Conservation (phyloP, 2,797 vertebrate genomes). For the Otolemur crassicaudatus region DNA sequence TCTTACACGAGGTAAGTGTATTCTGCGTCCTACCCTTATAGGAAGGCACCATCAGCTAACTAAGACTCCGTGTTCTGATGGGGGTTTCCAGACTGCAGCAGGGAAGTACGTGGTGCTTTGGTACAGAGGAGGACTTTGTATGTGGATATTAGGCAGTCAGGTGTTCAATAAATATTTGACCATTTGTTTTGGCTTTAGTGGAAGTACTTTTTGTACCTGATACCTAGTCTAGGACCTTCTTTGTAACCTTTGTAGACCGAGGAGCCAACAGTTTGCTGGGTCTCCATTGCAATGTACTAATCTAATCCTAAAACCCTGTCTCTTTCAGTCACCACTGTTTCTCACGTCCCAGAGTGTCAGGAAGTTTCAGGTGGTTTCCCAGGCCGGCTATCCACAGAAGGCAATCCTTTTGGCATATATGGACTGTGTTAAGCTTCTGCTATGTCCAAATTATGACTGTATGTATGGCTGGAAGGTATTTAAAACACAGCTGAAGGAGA, state of each 20-base stretch:
- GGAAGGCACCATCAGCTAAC: not conserved
- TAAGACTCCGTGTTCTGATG: not conserved
- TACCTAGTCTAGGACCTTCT: not conserved
- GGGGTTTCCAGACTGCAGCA: not conserved
- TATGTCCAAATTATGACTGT: not conserved
- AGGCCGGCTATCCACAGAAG: not conserved
- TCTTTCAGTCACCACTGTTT: conserved; percentile 21
- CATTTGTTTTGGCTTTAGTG: conserved; percentile 68
- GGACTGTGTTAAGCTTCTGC: not conserved
- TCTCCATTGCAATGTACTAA: not conserved
- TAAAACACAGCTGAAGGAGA: conserved; percentile 42
- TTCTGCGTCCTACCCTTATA: not conserved
- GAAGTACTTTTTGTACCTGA: conserved; percentile 45
- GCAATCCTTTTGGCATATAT: not conserved
- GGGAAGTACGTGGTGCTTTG: not conserved
- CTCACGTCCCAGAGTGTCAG: conserved; percentile 42
- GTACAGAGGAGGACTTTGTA: conserved; percentile 72
- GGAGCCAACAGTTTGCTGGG: not conserved
- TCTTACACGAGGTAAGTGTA: not conserved
- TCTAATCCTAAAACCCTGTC: conserved; percentile 2
- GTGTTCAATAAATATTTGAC: conserved; percentile 61
- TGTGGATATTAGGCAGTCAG: conserved; percentile 43
- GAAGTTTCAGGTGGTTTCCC: not conserved
- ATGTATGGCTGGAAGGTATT: not conserved
- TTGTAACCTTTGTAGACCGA: not conserved